phyloP scores from a whole-genome alignment of 2,797 vertebrate species.

The Hylomyscus alleni region DNA sequence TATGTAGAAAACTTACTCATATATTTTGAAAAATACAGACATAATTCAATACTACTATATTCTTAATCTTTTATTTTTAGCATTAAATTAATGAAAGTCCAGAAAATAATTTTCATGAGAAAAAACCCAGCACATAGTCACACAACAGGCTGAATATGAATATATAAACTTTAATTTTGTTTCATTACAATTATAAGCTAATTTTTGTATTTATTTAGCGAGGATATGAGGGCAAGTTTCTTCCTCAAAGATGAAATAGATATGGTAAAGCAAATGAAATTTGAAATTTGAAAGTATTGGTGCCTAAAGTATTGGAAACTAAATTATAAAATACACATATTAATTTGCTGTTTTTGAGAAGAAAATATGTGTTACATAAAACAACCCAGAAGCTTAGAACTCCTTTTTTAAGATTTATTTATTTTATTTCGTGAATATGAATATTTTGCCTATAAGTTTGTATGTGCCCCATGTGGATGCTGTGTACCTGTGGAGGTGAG shows the following conservation, averaged over 20 bases:
- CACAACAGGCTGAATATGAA: not conserved
- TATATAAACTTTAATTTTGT: not conserved
- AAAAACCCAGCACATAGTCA: not conserved
- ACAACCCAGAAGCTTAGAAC: not conserved
- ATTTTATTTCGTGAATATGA: not conserved
- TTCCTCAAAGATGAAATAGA: conserved; percentile 5
- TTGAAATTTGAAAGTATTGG: not conserved
- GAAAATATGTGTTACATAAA: not conserved
- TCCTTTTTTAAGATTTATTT: not conserved
- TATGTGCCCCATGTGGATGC: not conserved
- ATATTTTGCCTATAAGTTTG: not conserved
- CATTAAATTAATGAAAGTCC: not conserved
- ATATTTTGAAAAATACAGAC: conserved; percentile 30
- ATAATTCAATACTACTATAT: not conserved
- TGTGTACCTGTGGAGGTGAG: too few relatives aligned
- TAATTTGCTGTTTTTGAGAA: conserved; percentile 13
- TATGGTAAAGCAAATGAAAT: not conserved
- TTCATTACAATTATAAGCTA: conserved; percentile 6
- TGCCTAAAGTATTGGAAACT: not conserved
- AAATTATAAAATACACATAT: not conserved
- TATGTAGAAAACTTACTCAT: not conserved
- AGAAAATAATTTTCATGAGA: conserved; percentile 32
- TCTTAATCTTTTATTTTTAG: conserved; percentile 40
- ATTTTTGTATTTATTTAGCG: not conserved
- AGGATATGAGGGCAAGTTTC: not conserved